phyloP scores from a whole-genome alignment of 2,888 invertebrate genomes.

The Eupsilia transversa region DNA sequence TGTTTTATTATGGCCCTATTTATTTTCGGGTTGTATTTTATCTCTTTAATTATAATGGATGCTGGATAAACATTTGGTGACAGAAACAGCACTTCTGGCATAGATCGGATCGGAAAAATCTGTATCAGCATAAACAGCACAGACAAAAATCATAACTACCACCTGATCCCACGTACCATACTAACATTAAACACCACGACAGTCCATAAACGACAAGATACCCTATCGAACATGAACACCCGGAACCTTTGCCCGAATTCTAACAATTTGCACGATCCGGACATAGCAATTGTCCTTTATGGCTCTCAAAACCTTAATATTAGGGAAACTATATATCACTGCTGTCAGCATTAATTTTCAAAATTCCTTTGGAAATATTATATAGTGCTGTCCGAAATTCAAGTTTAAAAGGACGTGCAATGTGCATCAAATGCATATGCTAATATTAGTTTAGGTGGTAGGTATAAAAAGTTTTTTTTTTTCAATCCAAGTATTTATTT shows the following conservation, averaged over 20 bases:
- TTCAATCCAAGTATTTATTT: too few relatives aligned
- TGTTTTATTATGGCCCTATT: too few relatives aligned
- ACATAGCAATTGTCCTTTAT: slow-evolving; percentile 57
- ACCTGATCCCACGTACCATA: slow-evolving; percentile 21
- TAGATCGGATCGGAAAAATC: background rate
- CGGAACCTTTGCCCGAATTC: slow-evolving; percentile 37
- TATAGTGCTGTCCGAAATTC: background rate
- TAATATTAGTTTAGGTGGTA: background rate
- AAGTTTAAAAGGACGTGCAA: too few relatives aligned
- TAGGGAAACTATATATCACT: slow-evolving; percentile 49
- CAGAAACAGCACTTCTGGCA: background rate
- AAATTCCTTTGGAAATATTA: slow-evolving; percentile 27
- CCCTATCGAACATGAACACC: slow-evolving; percentile 49
- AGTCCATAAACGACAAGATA: slow-evolving; percentile 35
- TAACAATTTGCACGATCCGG: slow-evolving; percentile 51
- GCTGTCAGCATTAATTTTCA: slow-evolving; percentile 30
- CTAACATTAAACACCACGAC: slow-evolving; percentile 44
- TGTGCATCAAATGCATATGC: background rate
- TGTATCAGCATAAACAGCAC: background rate
- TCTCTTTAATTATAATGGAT: background rate
- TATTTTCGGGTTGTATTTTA: background rate
- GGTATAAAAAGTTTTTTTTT: too few relatives aligned
- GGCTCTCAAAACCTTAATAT: slow-evolving; percentile 48
- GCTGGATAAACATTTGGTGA: background rate
- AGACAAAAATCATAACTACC: slow-evolving; percentile 14